phyloP scores from a whole-genome alignment of 2,888 invertebrate species.

The Megalurothrips usitatus region DNA sequence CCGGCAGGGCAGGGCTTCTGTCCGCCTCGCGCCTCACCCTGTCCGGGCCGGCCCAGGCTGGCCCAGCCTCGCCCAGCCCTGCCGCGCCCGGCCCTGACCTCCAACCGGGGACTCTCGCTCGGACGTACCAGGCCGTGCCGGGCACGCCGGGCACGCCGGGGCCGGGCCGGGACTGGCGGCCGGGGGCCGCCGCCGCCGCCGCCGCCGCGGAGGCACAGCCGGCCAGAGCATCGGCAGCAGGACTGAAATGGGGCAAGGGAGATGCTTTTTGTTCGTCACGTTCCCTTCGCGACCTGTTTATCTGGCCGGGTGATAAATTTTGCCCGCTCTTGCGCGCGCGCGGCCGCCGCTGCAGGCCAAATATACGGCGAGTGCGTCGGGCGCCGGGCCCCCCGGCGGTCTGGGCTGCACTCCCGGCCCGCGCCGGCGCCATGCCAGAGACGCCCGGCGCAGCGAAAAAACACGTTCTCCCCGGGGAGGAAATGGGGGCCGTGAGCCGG shows the following conservation, averaged over 20 bases:
- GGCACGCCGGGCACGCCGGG: background rate
- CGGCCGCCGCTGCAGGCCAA: no score
- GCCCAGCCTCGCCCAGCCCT: background rate
- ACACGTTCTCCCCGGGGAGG: no score
- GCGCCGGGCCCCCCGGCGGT: no score
- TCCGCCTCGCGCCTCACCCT: background rate
- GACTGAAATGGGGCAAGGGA: slow-evolving; percentile 1
- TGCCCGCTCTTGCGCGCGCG: background rate
- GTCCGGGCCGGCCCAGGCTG: background rate
- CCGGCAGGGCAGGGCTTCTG: background rate
- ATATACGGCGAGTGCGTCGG: no score
- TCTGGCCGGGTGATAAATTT: slow-evolving; percentile 5
- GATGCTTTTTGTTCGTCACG: slow-evolving; percentile 11
- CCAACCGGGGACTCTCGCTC: background rate
- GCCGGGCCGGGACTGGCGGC: background rate
- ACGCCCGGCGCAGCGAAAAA: no score
- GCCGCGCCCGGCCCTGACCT: background rate
- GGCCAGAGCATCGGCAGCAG: background rate
- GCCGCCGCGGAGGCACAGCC: no score
- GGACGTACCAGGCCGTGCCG: background rate
- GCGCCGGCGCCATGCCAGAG: no score
- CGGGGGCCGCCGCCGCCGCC: background rate
- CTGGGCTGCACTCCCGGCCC: no score
- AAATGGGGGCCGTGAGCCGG: no score
- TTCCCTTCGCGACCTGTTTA: slow-evolving; percentile 5